Percentiles rank a stretch among this genome's conserved stretches.
Evolutionary conservation across 2,113 vertebrate genomes (phyloP).

Genomic region (Heterochromis multidens): DNA sequence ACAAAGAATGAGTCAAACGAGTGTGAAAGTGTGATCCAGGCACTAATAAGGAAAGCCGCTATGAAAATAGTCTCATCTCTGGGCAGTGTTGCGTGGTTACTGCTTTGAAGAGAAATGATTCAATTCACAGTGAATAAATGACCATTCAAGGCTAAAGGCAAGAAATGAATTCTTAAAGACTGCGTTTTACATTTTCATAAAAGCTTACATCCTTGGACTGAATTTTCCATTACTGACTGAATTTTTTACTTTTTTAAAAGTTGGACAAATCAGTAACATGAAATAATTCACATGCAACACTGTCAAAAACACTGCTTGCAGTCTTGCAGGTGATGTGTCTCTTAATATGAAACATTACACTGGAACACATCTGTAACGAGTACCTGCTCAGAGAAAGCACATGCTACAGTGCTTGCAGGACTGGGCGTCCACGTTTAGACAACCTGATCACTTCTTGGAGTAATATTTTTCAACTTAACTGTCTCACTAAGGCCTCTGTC

Average conservation of each 20-base stretch:
- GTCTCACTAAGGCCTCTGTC: too few species aligned
- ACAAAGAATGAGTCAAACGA: constrained; percentile 8
- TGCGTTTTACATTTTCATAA: neutral
- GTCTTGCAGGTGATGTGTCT: neutral
- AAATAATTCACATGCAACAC: neutral
- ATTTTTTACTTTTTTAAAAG: neutral
- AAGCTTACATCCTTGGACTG: neutral
- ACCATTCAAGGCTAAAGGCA: neutral
- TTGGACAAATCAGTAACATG: neutral
- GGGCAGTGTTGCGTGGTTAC: neutral
- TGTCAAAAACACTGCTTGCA: neutral
- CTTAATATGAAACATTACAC: neutral
- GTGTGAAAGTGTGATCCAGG: neutral
- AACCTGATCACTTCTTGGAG: neutral
- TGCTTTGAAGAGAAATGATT: neutral
- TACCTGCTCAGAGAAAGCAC: neutral
- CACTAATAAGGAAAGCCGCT: neutral
- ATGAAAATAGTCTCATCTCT: neutral
- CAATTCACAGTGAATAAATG: neutral
- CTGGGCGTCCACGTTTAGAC: neutral
- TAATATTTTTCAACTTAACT: neutral
- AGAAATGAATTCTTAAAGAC: neutral
- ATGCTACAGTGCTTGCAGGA: neutral
- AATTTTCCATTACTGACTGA: neutral
- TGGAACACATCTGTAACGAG: neutral